Base-by-base conservation (phyloP, 2,113 vertebrate genomes). In the Otus sunia region DNA sequence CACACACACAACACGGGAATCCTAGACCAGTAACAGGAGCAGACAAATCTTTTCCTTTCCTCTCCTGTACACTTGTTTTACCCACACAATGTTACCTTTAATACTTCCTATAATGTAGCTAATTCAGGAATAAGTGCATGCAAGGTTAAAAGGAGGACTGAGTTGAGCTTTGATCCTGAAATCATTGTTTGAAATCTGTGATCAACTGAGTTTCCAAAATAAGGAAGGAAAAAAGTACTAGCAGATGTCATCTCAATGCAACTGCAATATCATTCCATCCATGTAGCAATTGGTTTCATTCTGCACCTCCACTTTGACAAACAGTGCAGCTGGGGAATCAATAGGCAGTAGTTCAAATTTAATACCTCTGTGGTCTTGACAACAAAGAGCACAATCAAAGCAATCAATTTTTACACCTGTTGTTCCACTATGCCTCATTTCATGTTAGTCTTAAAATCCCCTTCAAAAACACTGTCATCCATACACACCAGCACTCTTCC, bases 361-460 rank as follows among this genome's bases (percentile, higher is more conserved):
- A 94, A 67, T 79, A 83, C 50, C 88, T 71, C 75, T 27, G 41
- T 45, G 75, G 59, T 66, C 75, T 63, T 74, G 82, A 88, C 90
- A 96, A 74, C 76, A 62, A 73, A 86, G 53, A 93, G 74, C 50
- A 79, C 90, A 95, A 79, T 90, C 93, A 90, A 60, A 93, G n/a
- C 71, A 55, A 96, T 96, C 92, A 71, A 93, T 95, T 90, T 90
- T 96, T 95, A 80, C 80, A 96, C 90, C 78, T 83, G 50, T 39
- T 94, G 59, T 83, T 69, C 63, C 88, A 81, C 63, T 77, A 20
- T 6, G 47, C 59, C 52, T 83, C 55, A 18, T 76, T 60, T 66
- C 5, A 2, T 23, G 25, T 75, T 43, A 68, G 68, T 21, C 78
- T 90, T 69, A 90, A 92, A 94, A 62, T 49, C 59, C 59, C 67